phyloP scores from a whole-genome alignment of 2,888 invertebrate species.

The Gasteruption jaculator region DNA sequence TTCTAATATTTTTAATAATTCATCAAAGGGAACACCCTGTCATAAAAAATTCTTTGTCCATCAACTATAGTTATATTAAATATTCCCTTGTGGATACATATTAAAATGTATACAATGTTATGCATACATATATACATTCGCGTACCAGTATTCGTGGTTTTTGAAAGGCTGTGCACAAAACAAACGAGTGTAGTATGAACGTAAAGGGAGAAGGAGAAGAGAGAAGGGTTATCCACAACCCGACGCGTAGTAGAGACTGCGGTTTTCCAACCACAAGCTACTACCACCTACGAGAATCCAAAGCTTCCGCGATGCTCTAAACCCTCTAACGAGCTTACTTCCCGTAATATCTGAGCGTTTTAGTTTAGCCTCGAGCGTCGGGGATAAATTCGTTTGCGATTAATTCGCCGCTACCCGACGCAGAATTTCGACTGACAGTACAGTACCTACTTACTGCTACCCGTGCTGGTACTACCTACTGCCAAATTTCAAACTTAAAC shows the following conservation, averaged over 20 bases:
- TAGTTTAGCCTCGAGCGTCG: constrained; percentile 38
- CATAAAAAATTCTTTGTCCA: too few species aligned
- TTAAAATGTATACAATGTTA: constrained; percentile 8
- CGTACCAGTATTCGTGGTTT: constrained; percentile 43
- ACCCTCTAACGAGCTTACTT: constrained; percentile 49
- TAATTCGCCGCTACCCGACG: constrained; percentile 38
- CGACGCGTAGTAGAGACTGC: constrained; percentile 43
- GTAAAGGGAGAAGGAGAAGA: constrained; percentile 14
- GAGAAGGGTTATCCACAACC: constrained; percentile 37
- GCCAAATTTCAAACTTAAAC: too few species aligned
- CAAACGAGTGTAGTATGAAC: constrained; percentile 21
- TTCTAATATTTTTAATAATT: too few species aligned
- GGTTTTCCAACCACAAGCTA: constrained; percentile 48
- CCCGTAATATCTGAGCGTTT: constrained; percentile 45
- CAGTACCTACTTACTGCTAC: too few species aligned
- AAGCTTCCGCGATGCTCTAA: constrained; percentile 33
- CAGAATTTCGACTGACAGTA: too few species aligned
- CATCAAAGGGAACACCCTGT: too few species aligned
- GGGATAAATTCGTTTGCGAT: constrained; percentile 45
- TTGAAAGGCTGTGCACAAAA: constrained; percentile 41
- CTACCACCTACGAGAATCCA: constrained; percentile 30
- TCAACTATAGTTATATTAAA: too few species aligned
- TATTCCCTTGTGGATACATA: constrained; percentile 1
- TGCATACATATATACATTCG: too few species aligned
- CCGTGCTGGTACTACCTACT: constrained; percentile 14